phyloP scores from a whole-genome alignment of 1,140 invertebrate species.

The Triops longicaudatus region DNA sequence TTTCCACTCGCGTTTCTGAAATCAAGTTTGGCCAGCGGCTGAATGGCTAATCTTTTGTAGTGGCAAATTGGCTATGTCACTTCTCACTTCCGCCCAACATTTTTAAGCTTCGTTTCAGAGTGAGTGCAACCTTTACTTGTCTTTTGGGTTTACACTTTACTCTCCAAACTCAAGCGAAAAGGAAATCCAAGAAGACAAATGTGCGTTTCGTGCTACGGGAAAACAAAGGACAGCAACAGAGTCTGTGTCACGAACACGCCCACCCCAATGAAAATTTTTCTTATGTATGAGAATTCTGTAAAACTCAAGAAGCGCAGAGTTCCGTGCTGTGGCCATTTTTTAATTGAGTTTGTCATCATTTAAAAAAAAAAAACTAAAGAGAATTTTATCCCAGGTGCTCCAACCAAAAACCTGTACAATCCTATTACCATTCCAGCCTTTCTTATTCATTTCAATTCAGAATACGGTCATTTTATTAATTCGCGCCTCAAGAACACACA shows the following conservation, averaged over 20 bases:
- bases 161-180: neutral
- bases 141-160: neutral
- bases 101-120: conserved; percentile 9
- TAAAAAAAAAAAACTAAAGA: neutral
- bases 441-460: neutral
- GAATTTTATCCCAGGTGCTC: neutral
- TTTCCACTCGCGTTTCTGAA: conserved; percentile 9
- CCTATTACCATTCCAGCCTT: conserved; percentile 11
- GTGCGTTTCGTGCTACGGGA: neutral
- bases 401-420: conserved; percentile 5
- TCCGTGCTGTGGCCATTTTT: neutral
- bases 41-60: conserved; percentile 2
- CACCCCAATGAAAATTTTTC: neutral
- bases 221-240: neutral
- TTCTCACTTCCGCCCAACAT: conserved; percentile 10
- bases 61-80: conserved; percentile 4
- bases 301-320: neutral
- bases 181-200: neutral
- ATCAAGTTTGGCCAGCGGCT: conserved; percentile 14
- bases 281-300: neutral
- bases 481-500: neutral
- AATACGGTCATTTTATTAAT: neutral
- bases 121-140: conserved; percentile 3
- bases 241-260: neutral
- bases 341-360: neutral